A percentile compares a stretch with the other conserved stretches of the same genome.
Evolutionary conservation across 2,888 invertebrate species (phyloP).

Genomic region (Sicus ferrugineus): DNA sequence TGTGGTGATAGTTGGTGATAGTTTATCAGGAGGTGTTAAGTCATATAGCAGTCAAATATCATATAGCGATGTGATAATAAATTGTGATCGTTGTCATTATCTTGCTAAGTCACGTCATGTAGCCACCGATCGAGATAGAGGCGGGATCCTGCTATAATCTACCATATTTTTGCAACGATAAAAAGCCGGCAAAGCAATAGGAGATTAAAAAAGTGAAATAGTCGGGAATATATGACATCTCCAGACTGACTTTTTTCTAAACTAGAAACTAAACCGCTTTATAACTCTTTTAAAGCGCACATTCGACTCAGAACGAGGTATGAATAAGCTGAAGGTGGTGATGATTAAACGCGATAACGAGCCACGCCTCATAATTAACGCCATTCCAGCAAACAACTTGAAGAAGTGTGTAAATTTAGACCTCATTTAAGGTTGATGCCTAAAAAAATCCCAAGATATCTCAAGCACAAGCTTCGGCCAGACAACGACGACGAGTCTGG

Average conservation of each 20-base stretch:
- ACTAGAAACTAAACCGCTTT: slow-evolving; percentile 53
- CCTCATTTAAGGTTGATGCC: slow-evolving; percentile 49
- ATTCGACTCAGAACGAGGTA: slow-evolving; percentile 41
- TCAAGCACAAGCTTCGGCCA: not conserved
- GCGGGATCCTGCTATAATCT: not conserved
- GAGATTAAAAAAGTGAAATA: not conserved
- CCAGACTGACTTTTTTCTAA: not conserved
- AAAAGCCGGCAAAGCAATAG: not conserved
- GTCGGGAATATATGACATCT: not conserved
- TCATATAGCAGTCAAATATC: too few species aligned
- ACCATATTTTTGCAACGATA: not conserved
- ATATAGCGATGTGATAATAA: too few species aligned
- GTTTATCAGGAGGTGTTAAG: too few species aligned
- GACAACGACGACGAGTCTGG: not conserved
- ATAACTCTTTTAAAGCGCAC: slow-evolving; percentile 52
- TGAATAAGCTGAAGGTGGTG: slow-evolving; percentile 53
- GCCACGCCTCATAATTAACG: slow-evolving; percentile 30
- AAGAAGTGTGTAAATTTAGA: slow-evolving; percentile 50
- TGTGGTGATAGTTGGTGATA: too few species aligned
- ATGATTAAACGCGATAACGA: slow-evolving; percentile 40
- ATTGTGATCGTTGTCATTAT: too few species aligned
- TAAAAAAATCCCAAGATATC: slow-evolving; percentile 47
- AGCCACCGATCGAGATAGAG: slow-evolving; percentile 9
- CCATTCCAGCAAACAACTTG: not conserved
- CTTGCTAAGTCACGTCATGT: slow-evolving; percentile 5